Conservation (phyloP, 2,888 invertebrate species). For the Acanthococcus lagerstroemiae region DNA sequence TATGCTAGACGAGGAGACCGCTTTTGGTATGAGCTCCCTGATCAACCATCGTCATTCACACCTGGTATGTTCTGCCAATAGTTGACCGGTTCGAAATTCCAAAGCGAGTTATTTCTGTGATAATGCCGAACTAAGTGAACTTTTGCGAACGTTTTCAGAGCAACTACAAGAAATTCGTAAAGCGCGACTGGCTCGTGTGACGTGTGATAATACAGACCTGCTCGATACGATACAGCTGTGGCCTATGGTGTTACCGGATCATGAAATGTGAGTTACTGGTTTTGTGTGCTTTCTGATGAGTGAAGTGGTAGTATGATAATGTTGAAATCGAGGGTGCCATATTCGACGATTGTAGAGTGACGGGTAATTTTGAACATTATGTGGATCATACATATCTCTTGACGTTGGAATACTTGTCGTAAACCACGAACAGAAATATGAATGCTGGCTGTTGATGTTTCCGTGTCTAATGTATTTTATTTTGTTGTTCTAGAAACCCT, state of each 20-base stretch:
- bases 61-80: constrained; percentile 43
- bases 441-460: neutral
- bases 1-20: constrained; percentile 81
- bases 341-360: too few relatives aligned
- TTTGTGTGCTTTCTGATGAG: too few relatives aligned
- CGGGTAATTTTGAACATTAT: too few relatives aligned
- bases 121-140: neutral
- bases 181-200: constrained; percentile 65
- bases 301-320: too few relatives aligned
- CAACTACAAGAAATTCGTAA: constrained; percentile 77
- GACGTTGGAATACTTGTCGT: neutral
- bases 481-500: constrained; percentile 58
- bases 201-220: constrained; percentile 86
- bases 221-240: constrained; percentile 84
- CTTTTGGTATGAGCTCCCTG: constrained; percentile 88
- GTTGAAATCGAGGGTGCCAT: too few relatives aligned
- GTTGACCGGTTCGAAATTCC: too few relatives aligned
- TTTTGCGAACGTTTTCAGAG: constrained; percentile 52
- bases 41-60: constrained; percentile 84
- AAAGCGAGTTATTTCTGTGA: too few relatives aligned
- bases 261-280: constrained; percentile 74
- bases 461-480: constrained; percentile 50
- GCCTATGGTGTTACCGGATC: constrained; percentile 85
- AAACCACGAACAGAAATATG: too few relatives aligned
- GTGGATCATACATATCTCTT: too few relatives aligned